These are phyloP conservation scores for Tetramorium simillimum DNA, from an alignment of 1,140 invertebrate genomes.

Conservation along the genomic window DNA sequence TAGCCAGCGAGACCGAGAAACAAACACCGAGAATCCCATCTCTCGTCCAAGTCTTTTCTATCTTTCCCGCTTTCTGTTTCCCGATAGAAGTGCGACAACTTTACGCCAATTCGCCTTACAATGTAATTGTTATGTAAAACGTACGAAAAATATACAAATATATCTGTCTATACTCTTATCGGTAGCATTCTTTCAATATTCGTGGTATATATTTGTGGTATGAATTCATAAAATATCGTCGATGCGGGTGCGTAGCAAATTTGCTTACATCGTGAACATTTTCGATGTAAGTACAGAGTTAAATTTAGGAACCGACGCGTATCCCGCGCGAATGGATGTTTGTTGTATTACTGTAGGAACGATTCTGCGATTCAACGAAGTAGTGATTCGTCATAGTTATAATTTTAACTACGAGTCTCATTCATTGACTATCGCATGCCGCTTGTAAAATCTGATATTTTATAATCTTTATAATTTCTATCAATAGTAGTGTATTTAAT, in stretches of 20 bases:
- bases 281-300: slow-evolving; percentile 28
- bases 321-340: slow-evolving; percentile 46
- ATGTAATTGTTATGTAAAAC: not conserved
- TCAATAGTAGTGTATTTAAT: not conserved
- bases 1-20: slow-evolving; percentile 27
- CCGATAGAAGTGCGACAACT: not conserved
- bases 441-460: not conserved
- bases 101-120: not conserved
- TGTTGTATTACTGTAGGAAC: slow-evolving; percentile 52
- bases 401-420: slow-evolving; percentile 68
- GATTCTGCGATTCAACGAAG: slow-evolving; percentile 17
- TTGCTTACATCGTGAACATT: slow-evolving; percentile 2
- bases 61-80: not conserved
- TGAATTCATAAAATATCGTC: not conserved
- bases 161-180: not conserved
- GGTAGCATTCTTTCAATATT: not conserved
- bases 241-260: not conserved
- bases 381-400: slow-evolving; percentile 58
- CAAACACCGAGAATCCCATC: slow-evolving; percentile 1
- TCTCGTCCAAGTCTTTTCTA: not conserved
- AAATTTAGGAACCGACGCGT: slow-evolving; percentile 26
- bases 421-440: slow-evolving; percentile 60
- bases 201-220: not conserved
- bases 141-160: not conserved
- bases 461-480: not conserved